Percentiles rank a stretch among this genome's conserved stretches.
These are phyloP conservation scores for Leptopilina myrica DNA, from an alignment of 2,888 invertebrate genomes.

Conservation along the genomic window DNA sequence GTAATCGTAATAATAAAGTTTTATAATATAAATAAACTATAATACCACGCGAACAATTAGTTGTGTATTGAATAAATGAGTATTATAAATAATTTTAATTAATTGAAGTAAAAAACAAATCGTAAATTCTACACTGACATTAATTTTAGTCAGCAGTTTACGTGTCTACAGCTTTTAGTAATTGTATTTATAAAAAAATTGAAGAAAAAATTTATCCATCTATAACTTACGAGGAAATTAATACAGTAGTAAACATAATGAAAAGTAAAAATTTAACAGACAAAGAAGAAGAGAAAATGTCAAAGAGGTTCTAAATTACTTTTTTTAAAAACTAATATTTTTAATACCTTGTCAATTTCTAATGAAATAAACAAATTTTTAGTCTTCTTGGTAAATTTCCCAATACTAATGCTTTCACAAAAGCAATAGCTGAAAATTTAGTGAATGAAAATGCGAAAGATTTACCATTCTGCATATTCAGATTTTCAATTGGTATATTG, in stretches of 20 bases:
- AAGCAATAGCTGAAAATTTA: conserved; percentile 88
- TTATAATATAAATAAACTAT: no score
- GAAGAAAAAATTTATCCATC: conserved; percentile 77
- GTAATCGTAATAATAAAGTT: no score
- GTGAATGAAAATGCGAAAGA: conserved; percentile 80
- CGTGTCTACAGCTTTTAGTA: conserved; percentile 89
- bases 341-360: not conserved
- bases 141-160: conserved; percentile 82
- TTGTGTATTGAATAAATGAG: no score
- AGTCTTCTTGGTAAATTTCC: conserved; percentile 82
- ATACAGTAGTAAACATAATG: conserved; percentile 69
- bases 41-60: no score
- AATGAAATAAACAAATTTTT: conserved; percentile 9
- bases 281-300: conserved; percentile 73
- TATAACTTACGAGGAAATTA: conserved; percentile 77
- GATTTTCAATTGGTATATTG: conserved; percentile 86
- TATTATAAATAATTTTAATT: not conserved
- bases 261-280: conserved; percentile 62
- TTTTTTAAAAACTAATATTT: not conserved
- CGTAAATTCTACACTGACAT: not conserved
- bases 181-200: conserved; percentile 78
- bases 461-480: conserved; percentile 86
- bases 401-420: conserved; percentile 92
- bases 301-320: conserved; percentile 78
- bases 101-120: not conserved